Conservation (phyloP, 2,113 vertebrate genomes). For the Holacanthus passer region DNA sequence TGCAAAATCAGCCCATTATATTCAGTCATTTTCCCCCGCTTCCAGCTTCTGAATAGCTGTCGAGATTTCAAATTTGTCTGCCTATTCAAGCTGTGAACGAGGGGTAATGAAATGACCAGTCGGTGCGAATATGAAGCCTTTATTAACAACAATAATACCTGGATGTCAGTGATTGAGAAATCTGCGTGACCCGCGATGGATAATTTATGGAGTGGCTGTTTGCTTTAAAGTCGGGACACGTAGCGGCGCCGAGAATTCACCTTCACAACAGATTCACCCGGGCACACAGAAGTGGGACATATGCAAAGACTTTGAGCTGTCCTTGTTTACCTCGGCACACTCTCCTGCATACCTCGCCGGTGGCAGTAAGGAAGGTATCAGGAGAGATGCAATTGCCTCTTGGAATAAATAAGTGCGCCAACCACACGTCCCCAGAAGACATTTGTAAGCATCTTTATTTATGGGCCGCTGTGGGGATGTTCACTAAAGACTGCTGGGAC, state of each 20-base stretch:
- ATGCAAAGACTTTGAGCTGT: slow-evolving; percentile 71
- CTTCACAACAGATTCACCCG: slow-evolving; percentile 70
- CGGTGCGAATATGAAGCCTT: not conserved
- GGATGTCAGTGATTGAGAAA: not conserved
- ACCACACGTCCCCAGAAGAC: slow-evolving; percentile 42
- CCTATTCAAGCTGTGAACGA: not conserved
- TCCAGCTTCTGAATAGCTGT: not conserved
- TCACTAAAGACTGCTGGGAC: slow-evolving; percentile 50
- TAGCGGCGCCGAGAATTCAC: slow-evolving; percentile 57
- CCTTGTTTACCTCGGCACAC: slow-evolving; percentile 76
- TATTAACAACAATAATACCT: not conserved
- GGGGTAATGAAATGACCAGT: slow-evolving; percentile 1
- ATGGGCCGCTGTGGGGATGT: slow-evolving; percentile 21
- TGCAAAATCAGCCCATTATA: not conserved
- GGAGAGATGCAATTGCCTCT: slow-evolving; percentile 63
- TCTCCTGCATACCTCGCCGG: slow-evolving; percentile 62
- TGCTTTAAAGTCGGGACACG: slow-evolving; percentile 50
- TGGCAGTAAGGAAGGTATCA: slow-evolving; percentile 60
- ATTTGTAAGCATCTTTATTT: slow-evolving; percentile 60
- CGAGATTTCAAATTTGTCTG: not conserved
- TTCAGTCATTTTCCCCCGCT: not conserved
- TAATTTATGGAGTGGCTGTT: slow-evolving; percentile 4
- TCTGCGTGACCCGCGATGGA: slow-evolving; percentile 8
- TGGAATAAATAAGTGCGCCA: slow-evolving; percentile 74
- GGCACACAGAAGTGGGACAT: slow-evolving; percentile 57